Percentiles rank a stretch among this genome's conserved stretches.
These are phyloP conservation scores for Uromys caudimaculatus DNA, from an alignment of 2,797 vertebrate species.

Conservation along the genomic window DNA sequence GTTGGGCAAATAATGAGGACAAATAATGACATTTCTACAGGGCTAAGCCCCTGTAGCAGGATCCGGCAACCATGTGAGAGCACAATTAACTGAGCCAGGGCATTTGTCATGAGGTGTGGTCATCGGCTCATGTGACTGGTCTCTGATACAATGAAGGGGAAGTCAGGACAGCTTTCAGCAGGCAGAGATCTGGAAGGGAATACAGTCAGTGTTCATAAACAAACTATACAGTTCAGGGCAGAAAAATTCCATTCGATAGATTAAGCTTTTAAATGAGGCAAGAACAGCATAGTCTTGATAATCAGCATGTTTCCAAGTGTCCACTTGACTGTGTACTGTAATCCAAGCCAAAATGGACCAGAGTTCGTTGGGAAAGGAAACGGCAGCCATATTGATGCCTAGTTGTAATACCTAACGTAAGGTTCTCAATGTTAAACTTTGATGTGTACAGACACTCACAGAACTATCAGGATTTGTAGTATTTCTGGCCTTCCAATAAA, in stretches of 20 bases:
- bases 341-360: neutral
- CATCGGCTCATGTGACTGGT: neutral
- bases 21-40: neutral
- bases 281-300: neutral
- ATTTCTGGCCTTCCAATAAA: neutral
- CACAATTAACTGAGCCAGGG: neutral
- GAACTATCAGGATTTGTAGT: neutral
- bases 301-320: neutral
- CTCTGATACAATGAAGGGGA: neutral
- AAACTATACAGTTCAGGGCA: conserved; percentile 12
- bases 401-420: neutral
- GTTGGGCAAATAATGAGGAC: conserved; percentile 28
- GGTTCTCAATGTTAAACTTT: conserved; percentile 39
- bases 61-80: neutral
- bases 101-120: neutral
- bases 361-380: neutral
- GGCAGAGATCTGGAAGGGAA: neutral
- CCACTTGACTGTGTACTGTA: neutral
- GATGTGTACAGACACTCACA: neutral
- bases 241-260: neutral
- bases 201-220: conserved; percentile 1
- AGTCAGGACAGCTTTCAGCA: neutral
- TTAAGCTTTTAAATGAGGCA: conserved; percentile 5
- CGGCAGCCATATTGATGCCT: neutral
- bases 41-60: neutral